Conservation (phyloP, 2,888 invertebrate genomes). For the Cyclophora punctaria region DNA sequence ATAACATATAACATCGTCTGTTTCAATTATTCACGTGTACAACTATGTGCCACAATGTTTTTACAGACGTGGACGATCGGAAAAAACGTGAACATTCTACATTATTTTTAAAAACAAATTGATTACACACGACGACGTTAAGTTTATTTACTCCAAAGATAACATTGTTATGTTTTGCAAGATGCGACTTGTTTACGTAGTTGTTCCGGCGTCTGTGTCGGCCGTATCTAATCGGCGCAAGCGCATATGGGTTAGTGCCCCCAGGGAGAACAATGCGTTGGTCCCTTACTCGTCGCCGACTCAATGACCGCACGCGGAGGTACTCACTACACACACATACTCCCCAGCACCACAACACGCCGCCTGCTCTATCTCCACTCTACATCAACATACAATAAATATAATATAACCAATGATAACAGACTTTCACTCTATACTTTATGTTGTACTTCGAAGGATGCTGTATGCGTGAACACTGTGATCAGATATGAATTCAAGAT, state of each 20-base stretch:
- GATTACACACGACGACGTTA: no score
- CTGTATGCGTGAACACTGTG: not conserved
- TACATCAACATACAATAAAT: slow-evolving; percentile 7
- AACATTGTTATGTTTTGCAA: slow-evolving; percentile 32
- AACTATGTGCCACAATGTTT: no score
- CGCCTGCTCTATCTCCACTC: slow-evolving; percentile 9
- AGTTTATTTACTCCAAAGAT: slow-evolving; percentile 15
- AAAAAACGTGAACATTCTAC: no score
- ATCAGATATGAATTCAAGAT: no score
- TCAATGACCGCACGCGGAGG: slow-evolving; percentile 21
- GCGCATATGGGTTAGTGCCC: slow-evolving; percentile 69
- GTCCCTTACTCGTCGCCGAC: slow-evolving; percentile 37
- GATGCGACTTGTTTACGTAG: slow-evolving; percentile 39
- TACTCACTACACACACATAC: not conserved
- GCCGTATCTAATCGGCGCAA: slow-evolving; percentile 66
- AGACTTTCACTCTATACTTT: slow-evolving; percentile 8
- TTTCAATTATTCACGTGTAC: no score
- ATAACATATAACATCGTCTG: no score
- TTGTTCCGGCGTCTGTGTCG: slow-evolving; percentile 34
- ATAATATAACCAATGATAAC: slow-evolving; percentile 16
- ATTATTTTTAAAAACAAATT: no score
- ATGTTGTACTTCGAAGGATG: not conserved
- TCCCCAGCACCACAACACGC: slow-evolving; percentile 1
- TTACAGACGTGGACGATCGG: no score
- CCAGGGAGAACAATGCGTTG: slow-evolving; percentile 72